These are phyloP conservation scores for Ochlodes sylvanus DNA, from an alignment of 2,888 invertebrate species.

Conservation along the genomic window DNA sequence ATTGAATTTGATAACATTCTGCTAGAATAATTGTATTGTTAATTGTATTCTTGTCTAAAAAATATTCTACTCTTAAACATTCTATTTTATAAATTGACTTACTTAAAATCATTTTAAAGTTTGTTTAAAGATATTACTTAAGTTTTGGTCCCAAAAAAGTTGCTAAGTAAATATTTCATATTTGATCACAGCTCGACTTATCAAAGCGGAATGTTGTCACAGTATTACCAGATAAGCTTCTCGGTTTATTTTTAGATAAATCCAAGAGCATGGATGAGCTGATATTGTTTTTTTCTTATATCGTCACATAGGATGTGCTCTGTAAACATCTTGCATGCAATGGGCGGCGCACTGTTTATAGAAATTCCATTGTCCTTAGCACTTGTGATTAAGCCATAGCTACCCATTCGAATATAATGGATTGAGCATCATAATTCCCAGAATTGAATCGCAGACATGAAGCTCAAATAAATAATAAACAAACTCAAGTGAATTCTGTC, in stretches of 20 bases:
- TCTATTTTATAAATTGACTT: no score
- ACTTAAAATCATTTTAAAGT: neutral
- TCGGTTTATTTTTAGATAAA: conserved; percentile 41
- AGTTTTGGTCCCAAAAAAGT: conserved; percentile 2
- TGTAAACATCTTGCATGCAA: conserved; percentile 26
- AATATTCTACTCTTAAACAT: no score
- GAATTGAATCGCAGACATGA: conserved; percentile 1
- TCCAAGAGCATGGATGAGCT: conserved; percentile 19
- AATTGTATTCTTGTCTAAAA: no score
- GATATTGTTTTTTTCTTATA: conserved; percentile 23
- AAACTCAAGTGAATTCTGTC: no score
- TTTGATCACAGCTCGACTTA: conserved; percentile 29
- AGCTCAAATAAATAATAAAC: neutral
- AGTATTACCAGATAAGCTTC: conserved; percentile 27
- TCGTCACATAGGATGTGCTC: conserved; percentile 4
- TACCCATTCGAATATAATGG: neutral
- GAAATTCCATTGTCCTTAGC: conserved; percentile 11
- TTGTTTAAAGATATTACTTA: neutral
- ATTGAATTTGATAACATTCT: no score
- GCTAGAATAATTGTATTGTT: no score
- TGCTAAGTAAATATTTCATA: conserved; percentile 16
- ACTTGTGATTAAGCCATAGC: neutral
- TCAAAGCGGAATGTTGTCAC: conserved; percentile 29
- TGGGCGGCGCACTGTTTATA: conserved; percentile 5
- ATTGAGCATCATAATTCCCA: neutral